Base-by-base conservation (phyloP, 2,797 vertebrate species). In the Myripristis murdjan region DNA sequence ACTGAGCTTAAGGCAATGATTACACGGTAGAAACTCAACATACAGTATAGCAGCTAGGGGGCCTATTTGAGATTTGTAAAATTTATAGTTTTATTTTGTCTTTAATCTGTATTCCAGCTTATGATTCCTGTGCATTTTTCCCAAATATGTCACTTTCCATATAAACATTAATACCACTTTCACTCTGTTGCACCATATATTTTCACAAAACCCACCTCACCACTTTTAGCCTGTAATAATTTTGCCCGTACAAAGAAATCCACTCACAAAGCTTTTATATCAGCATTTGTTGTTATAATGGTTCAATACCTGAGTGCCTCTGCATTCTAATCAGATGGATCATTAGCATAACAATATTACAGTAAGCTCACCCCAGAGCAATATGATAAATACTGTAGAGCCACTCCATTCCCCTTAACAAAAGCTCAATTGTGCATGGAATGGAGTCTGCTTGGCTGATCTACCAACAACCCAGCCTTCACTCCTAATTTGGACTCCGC, bases 261-360 rank as follows among this genome's bases (percentile, higher is more conserved):
- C 52, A 54, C 60, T 71, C 56, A 24, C 22, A 33, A 14, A 41
- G 64, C 62, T 58, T 52, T 82, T 59, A 77, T 76, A 74, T 73
- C 12, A 24, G 43, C 16, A 58, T 77, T 68, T 61, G 18, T 11
- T 39, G 24, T 62, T 61, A 63, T 70, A 76, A 81, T 54, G 55
- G 22, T 52, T 44, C 11, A 52, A 49, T 51, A 64, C 53, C 68
- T 57, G 65, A 64, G 56, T 44, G 44, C 52, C 39, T 63, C 65
- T 14, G 61, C 78, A 83, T 65, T 28, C 63, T 76, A 86, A 88
- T 79, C 56, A 73, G 70, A 8, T 18, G 15, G 4, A 44, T n/a
- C 48, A 84, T 83, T 81, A 81, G 73, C 77, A 84, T 84, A 72
- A 82, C 77, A 76, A 80, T 67, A 33, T 77, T 64, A 72, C 73